These are phyloP conservation scores for Brachionus koreanus DNA, from an alignment of 1,140 invertebrate species.

Conservation along the genomic window DNA sequence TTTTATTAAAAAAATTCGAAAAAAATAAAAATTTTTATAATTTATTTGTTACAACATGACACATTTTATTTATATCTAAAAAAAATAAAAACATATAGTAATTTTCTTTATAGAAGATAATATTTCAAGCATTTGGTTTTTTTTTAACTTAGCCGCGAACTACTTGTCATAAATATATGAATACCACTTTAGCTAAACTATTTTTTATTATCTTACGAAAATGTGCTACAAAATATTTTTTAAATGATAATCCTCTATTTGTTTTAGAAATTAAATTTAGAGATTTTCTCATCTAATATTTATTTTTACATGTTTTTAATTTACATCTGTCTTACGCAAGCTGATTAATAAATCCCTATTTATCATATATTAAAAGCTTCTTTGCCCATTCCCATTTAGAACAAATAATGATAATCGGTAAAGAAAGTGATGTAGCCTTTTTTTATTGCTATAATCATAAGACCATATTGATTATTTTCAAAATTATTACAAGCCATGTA, in stretches of 20 bases:
- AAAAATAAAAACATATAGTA: not conserved
- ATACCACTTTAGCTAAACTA: constrained; percentile 1
- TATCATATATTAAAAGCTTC: not conserved
- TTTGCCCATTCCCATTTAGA: not conserved
- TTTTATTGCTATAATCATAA: too few relatives aligned
- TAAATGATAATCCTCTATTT: not conserved
- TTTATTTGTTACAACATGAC: constrained; percentile 22
- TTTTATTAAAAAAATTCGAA: not conserved
- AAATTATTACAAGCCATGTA: too few relatives aligned
- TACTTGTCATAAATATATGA: not conserved
- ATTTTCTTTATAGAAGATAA: not conserved
- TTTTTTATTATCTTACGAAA: constrained; percentile 1
- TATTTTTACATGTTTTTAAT: constrained; percentile 7
- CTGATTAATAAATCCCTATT: not conserved
- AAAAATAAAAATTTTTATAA: not conserved
- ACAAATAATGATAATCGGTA: too few relatives aligned
- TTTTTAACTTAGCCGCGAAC: not conserved
- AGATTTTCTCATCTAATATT: not conserved
- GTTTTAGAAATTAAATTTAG: not conserved
- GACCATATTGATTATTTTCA: too few relatives aligned
- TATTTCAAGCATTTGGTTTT: not conserved
- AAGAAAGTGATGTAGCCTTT: too few relatives aligned
- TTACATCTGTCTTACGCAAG: constrained; percentile 8
- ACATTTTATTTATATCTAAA: constrained; percentile 30
- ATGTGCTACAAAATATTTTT: not conserved